phyloP scores from a whole-genome alignment of 2,888 invertebrate species.

The Chromoteleia sp. region DNA sequence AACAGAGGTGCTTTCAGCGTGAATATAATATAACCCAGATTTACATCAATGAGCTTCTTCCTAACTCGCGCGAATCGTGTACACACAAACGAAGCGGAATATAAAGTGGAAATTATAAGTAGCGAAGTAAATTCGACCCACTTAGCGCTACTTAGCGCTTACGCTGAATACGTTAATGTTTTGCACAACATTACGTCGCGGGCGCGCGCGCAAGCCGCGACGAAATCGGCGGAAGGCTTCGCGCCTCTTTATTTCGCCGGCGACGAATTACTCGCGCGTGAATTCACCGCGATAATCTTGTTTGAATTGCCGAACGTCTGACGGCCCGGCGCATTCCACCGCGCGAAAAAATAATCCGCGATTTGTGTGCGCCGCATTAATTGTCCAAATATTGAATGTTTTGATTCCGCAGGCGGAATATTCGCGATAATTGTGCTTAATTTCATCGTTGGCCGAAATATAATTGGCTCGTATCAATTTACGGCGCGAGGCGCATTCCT shows the following conservation, averaged over 20 bases:
- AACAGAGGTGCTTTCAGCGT: constrained; percentile 57
- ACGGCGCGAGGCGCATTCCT: constrained; percentile 31
- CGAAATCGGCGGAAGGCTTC: not conserved
- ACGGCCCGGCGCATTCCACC: not conserved
- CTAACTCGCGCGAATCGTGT: constrained; percentile 73
- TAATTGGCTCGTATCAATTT: constrained; percentile 45
- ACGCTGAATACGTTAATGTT: constrained; percentile 83
- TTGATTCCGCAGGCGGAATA: constrained; percentile 18
- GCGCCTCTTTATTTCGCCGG: not conserved
- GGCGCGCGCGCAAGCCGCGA: constrained; percentile 59
- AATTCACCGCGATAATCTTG: constrained; percentile 27
- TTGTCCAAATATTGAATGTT: constrained; percentile 38
- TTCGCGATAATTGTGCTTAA: constrained; percentile 24
- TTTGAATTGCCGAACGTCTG: constrained; percentile 17
- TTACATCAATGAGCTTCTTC: constrained; percentile 83
- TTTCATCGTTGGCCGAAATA: too few relatives aligned
- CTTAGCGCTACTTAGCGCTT: constrained; percentile 84
- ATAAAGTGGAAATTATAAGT: constrained; percentile 72
- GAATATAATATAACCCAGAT: constrained; percentile 81
- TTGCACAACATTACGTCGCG: constrained; percentile 82
- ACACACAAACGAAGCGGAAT: constrained; percentile 70
- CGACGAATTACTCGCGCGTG: constrained; percentile 7
- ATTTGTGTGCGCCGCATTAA: constrained; percentile 2
- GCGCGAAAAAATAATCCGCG: not conserved
- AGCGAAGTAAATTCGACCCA: constrained; percentile 84